Evolutionary conservation across 2,113 vertebrate genomes (phyloP).

Genomic region (Bufo gargarizans): DNA sequence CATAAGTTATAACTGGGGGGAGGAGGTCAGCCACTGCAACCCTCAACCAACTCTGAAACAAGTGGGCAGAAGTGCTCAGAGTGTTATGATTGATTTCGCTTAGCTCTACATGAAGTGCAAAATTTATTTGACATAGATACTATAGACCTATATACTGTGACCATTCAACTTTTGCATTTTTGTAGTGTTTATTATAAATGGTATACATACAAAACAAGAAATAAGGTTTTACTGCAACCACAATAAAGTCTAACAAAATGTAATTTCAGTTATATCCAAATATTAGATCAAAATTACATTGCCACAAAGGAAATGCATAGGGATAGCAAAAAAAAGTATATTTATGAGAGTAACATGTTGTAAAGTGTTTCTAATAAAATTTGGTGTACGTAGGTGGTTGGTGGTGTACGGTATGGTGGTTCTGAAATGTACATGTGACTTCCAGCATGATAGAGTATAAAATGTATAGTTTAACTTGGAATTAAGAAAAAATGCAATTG

Average conservation of each 20-base stretch:
- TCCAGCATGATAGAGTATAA: not conserved
- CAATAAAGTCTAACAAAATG: not conserved
- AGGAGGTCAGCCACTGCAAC: too few relatives aligned
- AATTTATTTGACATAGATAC: not conserved
- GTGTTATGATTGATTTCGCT: too few relatives aligned
- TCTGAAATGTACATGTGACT: not conserved
- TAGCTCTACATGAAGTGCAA: not conserved
- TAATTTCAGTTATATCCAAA: not conserved
- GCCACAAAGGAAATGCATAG: not conserved
- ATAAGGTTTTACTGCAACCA: not conserved
- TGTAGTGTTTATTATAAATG: not conserved
- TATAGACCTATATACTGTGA: not conserved
- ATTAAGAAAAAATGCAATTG: slow-evolving; percentile 63
- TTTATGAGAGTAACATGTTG: not conserved
- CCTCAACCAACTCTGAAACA: too few relatives aligned
- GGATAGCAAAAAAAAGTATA: not conserved
- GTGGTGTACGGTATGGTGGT: too few relatives aligned
- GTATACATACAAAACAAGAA: not conserved
- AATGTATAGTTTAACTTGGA: not conserved
- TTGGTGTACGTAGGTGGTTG: not conserved
- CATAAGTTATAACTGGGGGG: too few relatives aligned
- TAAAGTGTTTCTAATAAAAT: not conserved
- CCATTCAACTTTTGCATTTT: not conserved
- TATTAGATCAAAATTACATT: not conserved
- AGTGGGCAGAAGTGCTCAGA: too few relatives aligned